Evolutionary conservation across 92 coral and sea anemone species (phyloP).

Genomic region (Porites rus): DNA sequence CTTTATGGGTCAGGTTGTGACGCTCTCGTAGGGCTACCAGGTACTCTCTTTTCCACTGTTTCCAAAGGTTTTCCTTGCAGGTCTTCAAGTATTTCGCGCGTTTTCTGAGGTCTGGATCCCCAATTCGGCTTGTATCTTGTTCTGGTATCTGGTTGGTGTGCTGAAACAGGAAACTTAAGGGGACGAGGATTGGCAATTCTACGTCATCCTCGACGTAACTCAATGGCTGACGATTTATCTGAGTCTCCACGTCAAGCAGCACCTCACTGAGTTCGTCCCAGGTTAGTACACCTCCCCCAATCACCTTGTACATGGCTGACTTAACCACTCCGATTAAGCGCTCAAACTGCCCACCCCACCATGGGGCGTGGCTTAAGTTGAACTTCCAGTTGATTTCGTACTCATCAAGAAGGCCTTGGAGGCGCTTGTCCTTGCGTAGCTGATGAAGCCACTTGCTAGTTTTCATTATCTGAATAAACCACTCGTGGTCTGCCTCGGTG

Average conservation of each 20-base stretch:
- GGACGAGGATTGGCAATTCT: slow-evolving; percentile 7
- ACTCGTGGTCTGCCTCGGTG: slow-evolving; percentile 26
- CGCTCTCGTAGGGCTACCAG: slow-evolving; percentile 35
- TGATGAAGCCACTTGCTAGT: slow-evolving; percentile 13
- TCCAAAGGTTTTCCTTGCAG: slow-evolving; percentile 48
- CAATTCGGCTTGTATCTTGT: slow-evolving; percentile 27
- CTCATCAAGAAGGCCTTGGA: slow-evolving; percentile 31
- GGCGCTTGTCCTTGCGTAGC: slow-evolving; percentile 21
- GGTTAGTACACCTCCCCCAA: slow-evolving; percentile 3
- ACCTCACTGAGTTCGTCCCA: slow-evolving; percentile 17
- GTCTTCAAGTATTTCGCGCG: slow-evolving; percentile 24
- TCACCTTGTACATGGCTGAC: slow-evolving; percentile 11
- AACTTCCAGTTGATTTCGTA: slow-evolving; percentile 25
- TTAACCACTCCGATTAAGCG: slow-evolving; percentile 21
- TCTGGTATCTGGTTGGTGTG: slow-evolving; percentile 37
- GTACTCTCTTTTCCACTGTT: slow-evolving; percentile 40
- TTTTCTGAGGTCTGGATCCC: slow-evolving; percentile 34
- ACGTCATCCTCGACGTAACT: slow-evolving; percentile 29
- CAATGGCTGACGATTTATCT: slow-evolving; percentile 7
- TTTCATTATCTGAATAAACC: slow-evolving; percentile 37
- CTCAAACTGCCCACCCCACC: slow-evolving; percentile 31
- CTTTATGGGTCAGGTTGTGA: slow-evolving; percentile 45
- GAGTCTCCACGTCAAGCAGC: slow-evolving; percentile 14
- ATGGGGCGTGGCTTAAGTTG: slow-evolving; percentile 33
- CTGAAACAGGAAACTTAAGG: slow-evolving; percentile 19